Base-by-base conservation (phyloP, 2,888 invertebrate genomes). In the Ichneumoninae sp. region DNA sequence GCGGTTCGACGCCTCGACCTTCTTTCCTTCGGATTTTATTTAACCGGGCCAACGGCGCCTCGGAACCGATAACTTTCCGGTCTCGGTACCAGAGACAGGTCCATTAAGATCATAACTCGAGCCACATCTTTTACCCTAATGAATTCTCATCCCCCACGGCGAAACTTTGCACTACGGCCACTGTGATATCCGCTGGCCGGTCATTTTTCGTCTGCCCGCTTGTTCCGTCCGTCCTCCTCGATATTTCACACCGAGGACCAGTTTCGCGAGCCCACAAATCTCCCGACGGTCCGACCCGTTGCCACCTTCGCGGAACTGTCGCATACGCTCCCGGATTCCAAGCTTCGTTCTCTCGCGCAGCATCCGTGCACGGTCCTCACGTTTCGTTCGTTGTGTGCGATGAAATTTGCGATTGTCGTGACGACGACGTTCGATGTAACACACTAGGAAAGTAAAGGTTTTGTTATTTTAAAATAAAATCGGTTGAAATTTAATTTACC, bases 51-150 rank as follows among this genome's bases (percentile, higher is more conserved):
- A 79, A 73, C 40, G 7, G 50, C 22, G 69, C 33, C 26, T 36
- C 50, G 68, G 87, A 90, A 90, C 92, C 92, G 89, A 93, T 93
- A 92, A 90, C 89, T 88, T 89, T 81, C 44, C 60, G 90, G 88
- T 89, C 44, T 66, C 19, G 26, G 10, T 10, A 22, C 22, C 22
- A 13, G 40, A 66, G 89, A 91, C 44, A 89, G 36, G 30, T 93
- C 93, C 92, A 93, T 93, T 93, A 92, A 91, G 91, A 92, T 93
- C 92, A 92, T 92, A 92, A 92, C 91, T 87, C 85, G 80, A 76
- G 52, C 68, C 60, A 68, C 86, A 86, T 87, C 84, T 40, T 40
- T 65, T 50, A 26, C 52, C 75, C 5, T 50, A 33, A 65, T 65
- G 22, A 22, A 13, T 22, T 73, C 73, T 83, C 47, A 73, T 76